Conservation (phyloP, 2,888 invertebrate species). For the Biston betularia region DNA sequence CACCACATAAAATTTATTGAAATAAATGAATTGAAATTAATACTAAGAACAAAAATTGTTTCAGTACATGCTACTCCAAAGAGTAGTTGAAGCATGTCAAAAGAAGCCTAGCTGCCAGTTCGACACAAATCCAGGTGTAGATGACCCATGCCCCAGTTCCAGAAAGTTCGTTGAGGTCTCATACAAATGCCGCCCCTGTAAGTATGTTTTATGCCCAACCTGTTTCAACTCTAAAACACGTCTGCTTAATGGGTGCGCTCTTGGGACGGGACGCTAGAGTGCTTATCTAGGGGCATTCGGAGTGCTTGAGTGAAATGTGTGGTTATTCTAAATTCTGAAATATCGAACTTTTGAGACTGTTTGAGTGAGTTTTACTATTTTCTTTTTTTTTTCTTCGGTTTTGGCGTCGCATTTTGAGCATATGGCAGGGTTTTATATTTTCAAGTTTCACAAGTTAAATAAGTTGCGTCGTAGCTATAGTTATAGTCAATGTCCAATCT, state of each 20-base stretch:
- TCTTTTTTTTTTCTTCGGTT: too few relatives aligned
- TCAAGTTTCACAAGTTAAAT: too few relatives aligned
- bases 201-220: constrained; percentile 67
- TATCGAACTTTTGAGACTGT: constrained; percentile 43
- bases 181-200: constrained; percentile 98
- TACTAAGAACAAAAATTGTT: constrained; percentile 30
- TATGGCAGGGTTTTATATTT: too few relatives aligned
- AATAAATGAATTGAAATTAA: too few relatives aligned
- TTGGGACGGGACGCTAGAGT: constrained; percentile 35
- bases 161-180: constrained; percentile 97
- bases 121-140: constrained; percentile 93
- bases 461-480: too few relatives aligned
- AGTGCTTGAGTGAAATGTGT: constrained; percentile 42
- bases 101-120: constrained; percentile 96
- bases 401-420: too few relatives aligned
- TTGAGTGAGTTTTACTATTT: constrained; percentile 14
- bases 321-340: constrained; percentile 45
- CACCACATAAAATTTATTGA: too few relatives aligned
- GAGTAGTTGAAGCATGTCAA: constrained; percentile 96
- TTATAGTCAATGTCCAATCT: too few relatives aligned
- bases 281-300: constrained; percentile 30
- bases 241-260: constrained; percentile 42
- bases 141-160: constrained; percentile 95
- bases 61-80: constrained; percentile 95
- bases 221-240: constrained; percentile 34